A percentile compares a stretch with the other conserved stretches of the same genome.
phyloP scores from a whole-genome alignment of 2,888 invertebrate species.

The Gastracanthus pulcherrimus region DNA sequence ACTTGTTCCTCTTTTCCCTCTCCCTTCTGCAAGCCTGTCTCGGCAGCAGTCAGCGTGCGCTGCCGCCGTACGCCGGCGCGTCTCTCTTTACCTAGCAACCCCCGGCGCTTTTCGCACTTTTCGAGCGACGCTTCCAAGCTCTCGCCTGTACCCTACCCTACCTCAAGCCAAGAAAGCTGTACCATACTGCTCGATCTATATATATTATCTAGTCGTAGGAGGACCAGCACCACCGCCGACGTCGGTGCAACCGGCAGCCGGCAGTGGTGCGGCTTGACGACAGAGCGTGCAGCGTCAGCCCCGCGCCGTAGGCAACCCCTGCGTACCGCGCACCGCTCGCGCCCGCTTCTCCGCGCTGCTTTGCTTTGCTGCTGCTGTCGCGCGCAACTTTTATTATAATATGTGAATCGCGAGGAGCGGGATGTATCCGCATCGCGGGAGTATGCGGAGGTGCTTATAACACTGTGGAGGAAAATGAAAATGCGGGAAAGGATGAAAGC shows the following conservation, averaged over 20 bases:
- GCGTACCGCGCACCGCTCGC: too few species aligned
- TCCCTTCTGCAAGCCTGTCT: too few species aligned
- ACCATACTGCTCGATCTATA: constrained; percentile 66
- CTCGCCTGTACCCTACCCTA: constrained; percentile 13
- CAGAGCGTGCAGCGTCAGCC: too few species aligned
- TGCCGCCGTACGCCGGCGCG: too few species aligned
- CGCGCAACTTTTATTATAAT: too few species aligned
- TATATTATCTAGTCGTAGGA: constrained; percentile 59
- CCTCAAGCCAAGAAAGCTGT: constrained; percentile 15
- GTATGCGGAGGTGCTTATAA: too few species aligned
- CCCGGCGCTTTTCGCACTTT: constrained; percentile 71
- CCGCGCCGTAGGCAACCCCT: constrained; percentile 15
- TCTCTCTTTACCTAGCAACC: constrained; percentile 61
- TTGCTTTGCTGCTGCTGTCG: not conserved
- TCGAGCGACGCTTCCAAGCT: constrained; percentile 68
- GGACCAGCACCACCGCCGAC: not conserved
- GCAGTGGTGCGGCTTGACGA: constrained; percentile 55
- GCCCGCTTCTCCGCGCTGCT: not conserved
- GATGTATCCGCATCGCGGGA: not conserved
- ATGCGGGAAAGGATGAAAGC: too few species aligned
- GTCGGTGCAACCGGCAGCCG: constrained; percentile 55
- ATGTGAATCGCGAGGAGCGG: too few species aligned
- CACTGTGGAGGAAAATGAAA: too few species aligned
- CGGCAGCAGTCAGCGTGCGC: too few species aligned
- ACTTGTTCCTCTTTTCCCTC: too few species aligned